These are phyloP conservation scores for Poicephalus gulielmi DNA, from an alignment of 2,113 vertebrate species.

Conservation along the genomic window DNA sequence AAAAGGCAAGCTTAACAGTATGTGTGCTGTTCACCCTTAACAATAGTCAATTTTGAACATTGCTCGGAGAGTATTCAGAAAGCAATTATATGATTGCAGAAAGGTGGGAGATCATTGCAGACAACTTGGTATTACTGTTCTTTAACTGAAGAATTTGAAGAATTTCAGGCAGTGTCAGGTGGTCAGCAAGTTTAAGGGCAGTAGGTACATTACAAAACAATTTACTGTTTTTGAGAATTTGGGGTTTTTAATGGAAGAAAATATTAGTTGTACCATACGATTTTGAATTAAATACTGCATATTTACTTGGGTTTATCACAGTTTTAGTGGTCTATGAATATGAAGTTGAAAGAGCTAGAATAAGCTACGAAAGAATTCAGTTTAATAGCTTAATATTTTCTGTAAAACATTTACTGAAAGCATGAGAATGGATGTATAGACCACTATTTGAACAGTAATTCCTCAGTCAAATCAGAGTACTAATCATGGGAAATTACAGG, in stretches of 20 bases:
- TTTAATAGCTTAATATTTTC: not conserved
- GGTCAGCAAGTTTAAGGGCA: not conserved
- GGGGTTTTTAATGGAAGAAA: not conserved
- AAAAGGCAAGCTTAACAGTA: not conserved
- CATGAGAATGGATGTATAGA: not conserved
- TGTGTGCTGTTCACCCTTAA: not conserved
- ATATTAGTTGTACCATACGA: not conserved
- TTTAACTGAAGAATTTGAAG: not conserved
- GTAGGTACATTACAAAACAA: not conserved
- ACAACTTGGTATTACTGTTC: not conserved
- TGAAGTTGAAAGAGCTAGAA: not conserved
- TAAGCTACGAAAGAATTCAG: not conserved
- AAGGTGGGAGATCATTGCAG: not conserved
- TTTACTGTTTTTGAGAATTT: not conserved
- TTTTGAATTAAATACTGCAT: not conserved
- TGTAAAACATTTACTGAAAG: not conserved
- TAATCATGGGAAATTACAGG: not conserved
- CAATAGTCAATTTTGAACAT: slow-evolving; percentile 15
- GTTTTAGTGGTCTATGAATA: not conserved
- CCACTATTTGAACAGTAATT: not conserved
- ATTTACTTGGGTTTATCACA: not conserved
- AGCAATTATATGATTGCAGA: not conserved
- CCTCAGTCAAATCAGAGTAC: not conserved
- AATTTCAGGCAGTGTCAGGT: not conserved
- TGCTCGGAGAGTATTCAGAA: not conserved